phyloP scores from a whole-genome alignment of 23 tunicate genomes.

The Pegea sp. region DNA sequence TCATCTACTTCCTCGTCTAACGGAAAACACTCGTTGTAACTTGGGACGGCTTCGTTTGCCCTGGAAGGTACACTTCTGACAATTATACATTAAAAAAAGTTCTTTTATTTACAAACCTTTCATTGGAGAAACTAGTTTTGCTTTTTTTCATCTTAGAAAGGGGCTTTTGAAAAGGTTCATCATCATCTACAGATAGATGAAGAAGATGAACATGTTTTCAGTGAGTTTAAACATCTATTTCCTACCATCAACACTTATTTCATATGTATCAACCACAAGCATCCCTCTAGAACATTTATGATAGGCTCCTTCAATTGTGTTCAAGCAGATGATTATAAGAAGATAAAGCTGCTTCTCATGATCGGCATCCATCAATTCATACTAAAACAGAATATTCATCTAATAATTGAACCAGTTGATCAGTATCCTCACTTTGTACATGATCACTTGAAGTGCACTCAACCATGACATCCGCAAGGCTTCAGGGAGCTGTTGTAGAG shows the following conservation, averaged over 20 bases:
- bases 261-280: neutral
- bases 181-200: too few species aligned
- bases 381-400: neutral
- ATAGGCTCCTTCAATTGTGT: neutral
- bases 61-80: too few species aligned
- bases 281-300: neutral
- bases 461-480: neutral
- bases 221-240: too few species aligned
- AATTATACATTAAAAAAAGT: too few species aligned
- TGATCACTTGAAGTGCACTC: neutral
- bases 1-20: too few species aligned
- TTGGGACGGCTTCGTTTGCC: too few species aligned
- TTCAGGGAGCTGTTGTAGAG: neutral
- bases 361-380: neutral
- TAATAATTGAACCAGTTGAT: neutral
- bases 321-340: neutral
- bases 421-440: neutral
- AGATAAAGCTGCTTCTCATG: conserved; percentile 1
- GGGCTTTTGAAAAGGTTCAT: too few species aligned
- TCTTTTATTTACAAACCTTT: too few species aligned
- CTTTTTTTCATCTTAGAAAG: too few species aligned
- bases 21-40: too few species aligned
- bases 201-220: too few species aligned
- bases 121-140: too few species aligned
- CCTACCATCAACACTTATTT: neutral